phyloP scores from a whole-genome alignment of 2,888 invertebrate genomes.

The Blomia tropicalis region DNA sequence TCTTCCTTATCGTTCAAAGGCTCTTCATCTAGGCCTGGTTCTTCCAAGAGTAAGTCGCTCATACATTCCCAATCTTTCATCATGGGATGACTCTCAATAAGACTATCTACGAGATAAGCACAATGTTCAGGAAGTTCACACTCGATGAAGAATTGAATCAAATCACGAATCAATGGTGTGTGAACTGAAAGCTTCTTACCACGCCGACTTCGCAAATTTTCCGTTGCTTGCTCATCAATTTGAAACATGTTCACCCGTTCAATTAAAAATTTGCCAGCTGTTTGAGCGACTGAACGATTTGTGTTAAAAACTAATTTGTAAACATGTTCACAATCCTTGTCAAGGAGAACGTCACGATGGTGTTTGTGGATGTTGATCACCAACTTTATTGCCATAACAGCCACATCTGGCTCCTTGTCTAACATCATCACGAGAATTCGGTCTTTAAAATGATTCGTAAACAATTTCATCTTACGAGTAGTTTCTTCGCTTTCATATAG shows the following conservation, averaged over 20 bases:
- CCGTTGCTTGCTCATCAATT: slow-evolving; percentile 53
- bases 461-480: slow-evolving; percentile 86
- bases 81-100: slow-evolving; percentile 95
- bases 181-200: slow-evolving; percentile 71
- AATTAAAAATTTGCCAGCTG: slow-evolving; percentile 96
- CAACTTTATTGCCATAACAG: slow-evolving; percentile 84
- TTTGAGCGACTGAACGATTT: slow-evolving; percentile 81
- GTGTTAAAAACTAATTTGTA: slow-evolving; percentile 98
- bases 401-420: slow-evolving; percentile 94
- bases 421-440: slow-evolving; percentile 96
- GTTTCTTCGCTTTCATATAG: slow-evolving; percentile 86
- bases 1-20: slow-evolving; percentile 86
- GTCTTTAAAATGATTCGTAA: slow-evolving; percentile 98
- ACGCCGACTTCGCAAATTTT: slow-evolving; percentile 49
- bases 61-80: slow-evolving; percentile 99
- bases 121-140: slow-evolving; percentile 94
- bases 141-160: slow-evolving; percentile 96
- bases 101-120: slow-evolving; percentile 91
- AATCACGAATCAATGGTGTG: slow-evolving; percentile 85
- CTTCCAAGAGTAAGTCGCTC: slow-evolving; percentile 89
- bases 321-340: slow-evolving; percentile 96
- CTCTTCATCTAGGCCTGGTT: slow-evolving; percentile 79
- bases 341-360: slow-evolving; percentile 80
- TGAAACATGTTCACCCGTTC: slow-evolving; percentile 84
- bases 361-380: slow-evolving; percentile 85